Conservation (phyloP, 2,113 vertebrate genomes). For the Rhinogobius similis region DNA sequence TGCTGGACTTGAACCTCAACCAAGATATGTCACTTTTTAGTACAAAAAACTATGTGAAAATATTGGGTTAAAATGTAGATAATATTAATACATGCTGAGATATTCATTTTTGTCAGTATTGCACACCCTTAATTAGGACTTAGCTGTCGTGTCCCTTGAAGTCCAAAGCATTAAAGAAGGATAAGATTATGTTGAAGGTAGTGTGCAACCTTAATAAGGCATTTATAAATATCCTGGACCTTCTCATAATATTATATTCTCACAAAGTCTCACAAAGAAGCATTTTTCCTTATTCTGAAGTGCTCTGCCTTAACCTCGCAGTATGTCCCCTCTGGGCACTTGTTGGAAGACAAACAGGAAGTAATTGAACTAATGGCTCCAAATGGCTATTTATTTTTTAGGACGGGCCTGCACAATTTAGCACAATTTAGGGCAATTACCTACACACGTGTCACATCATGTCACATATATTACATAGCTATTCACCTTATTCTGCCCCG, state of each 20-base stretch:
- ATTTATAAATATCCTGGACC: neutral
- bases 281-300: neutral
- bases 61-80: no score
- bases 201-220: neutral
- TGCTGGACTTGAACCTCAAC: no score
- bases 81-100: no score
- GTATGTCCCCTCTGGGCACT: neutral
- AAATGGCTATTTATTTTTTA: constrained; percentile 1
- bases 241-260: neutral
- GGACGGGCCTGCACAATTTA: neutral
- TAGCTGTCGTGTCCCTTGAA: no score
- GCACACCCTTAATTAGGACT: no score
- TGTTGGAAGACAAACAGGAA: constrained; percentile 4
- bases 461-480: neutral
- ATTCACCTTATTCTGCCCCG: no score
- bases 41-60: no score
- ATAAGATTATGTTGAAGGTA: neutral
- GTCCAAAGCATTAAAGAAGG: no score
- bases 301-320: neutral
- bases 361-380: constrained; percentile 6
- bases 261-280: neutral
- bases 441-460: neutral
- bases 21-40: no score
- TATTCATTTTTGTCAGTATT: no score
- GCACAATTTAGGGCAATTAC: neutral